A percentile compares a stretch with the other conserved stretches of the same genome.
These are phyloP conservation scores for Hepsetus odoe DNA, from an alignment of 2,113 vertebrate species.

Conservation along the genomic window DNA sequence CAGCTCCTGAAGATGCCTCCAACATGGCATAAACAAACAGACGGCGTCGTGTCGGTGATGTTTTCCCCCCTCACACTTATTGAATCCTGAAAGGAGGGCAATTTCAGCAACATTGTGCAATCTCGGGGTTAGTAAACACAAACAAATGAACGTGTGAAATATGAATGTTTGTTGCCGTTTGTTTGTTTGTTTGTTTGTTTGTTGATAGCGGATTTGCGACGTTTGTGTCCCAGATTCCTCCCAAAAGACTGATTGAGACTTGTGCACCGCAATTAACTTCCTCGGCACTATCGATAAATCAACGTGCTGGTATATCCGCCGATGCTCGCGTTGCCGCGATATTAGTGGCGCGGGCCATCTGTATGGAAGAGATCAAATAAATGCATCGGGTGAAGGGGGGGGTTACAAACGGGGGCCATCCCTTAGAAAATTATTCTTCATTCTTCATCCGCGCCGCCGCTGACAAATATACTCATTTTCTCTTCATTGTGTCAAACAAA, in stretches of 20 bases:
- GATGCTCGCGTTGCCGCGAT: conserved; percentile 89
- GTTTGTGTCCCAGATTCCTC: conserved; percentile 65
- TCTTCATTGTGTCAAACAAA: conserved; percentile 59
- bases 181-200: conserved; percentile 73
- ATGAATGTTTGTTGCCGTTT: conserved; percentile 75
- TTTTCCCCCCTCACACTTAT: conserved; percentile 72
- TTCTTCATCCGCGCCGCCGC: conserved; percentile 66
- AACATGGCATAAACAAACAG: conserved; percentile 68
- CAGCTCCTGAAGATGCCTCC: conserved; percentile 72
- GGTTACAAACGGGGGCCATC: conserved; percentile 47
- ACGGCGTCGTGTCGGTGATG: conserved; percentile 70
- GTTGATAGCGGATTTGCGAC: conserved; percentile 57
- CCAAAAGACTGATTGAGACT: conserved; percentile 79
- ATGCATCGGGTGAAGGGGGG: conserved; percentile 59
- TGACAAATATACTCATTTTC: conserved; percentile 62
- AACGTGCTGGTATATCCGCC: conserved; percentile 87
- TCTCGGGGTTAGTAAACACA: conserved; percentile 77
- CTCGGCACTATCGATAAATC: conserved; percentile 88
- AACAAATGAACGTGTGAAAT: conserved; percentile 74
- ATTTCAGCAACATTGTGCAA: conserved; percentile 63
- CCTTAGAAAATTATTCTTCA: conserved; percentile 76
- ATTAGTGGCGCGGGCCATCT: conserved; percentile 93
- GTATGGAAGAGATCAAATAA: conserved; percentile 75
- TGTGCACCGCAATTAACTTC: conserved; percentile 78
- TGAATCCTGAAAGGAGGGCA: conserved; percentile 71